Base-by-base conservation (phyloP, 2,113 vertebrate genomes). In the Poeciliopsis turrubarensis region DNA sequence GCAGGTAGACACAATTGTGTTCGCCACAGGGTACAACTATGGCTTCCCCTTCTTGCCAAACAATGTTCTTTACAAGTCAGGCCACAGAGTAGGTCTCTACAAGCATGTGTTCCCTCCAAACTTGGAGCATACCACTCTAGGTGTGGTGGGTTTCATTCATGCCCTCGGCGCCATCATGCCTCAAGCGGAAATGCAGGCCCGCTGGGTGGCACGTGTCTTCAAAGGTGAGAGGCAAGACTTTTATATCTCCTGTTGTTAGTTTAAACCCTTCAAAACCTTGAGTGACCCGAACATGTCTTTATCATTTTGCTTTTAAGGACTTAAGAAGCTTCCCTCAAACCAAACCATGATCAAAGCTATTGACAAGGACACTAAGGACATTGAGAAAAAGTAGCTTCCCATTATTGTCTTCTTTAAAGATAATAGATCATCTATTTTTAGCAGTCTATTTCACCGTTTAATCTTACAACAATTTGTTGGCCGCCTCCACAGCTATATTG, bases 1-100 rank as follows among this genome's bases (percentile, higher is more conserved):
- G n/a, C 78, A 93, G 91, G 89, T 98, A 0, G 96, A 98, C 30
- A 92, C 37, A 0, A 93, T 98, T 29, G 86, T 99, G 47, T 98
- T 99, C 2, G 96, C 97, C 73, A 99, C 97, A 0, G 98, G 98
- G 68, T 99, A 98, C 87, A 93, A 69, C 75, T 95, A 96, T 76
- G 91, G 84, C 34, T 99, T 98, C 82, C 95, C 96, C 0, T 98
- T 94, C 82, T 93, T 99, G 0, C 92, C 95, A 5, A 73, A 82
- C 5, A 91, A 54, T 0, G 39, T 93, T 11, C 75, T 80, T 93
- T 95, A 82, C 86, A 94, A 71, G 86, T 94, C 60, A 91, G 96
- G 87, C 2, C 86, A 90, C 63, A 92, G 95, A 72, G 11, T 94
- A 14, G 29, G 92, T 1, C 91, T 99, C 2, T 98, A 98, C 79